Conservation (phyloP, 2,888 invertebrate species). For the Rotaria socialis region DNA sequence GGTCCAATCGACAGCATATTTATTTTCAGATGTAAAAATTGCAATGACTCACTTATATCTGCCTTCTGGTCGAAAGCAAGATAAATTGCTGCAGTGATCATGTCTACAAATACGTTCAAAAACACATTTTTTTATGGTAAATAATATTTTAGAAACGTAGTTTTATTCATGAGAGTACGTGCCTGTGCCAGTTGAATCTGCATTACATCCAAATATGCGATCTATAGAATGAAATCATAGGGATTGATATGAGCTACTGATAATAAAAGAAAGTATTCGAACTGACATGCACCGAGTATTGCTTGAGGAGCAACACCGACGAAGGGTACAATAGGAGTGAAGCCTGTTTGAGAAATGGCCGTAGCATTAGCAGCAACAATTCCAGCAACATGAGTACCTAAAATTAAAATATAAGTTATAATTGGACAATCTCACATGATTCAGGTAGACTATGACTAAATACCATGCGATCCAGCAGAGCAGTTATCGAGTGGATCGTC, state of each 20-base stretch:
- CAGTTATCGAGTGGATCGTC: background rate
- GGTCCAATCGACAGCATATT: too few relatives aligned
- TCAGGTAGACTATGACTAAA: too few relatives aligned
- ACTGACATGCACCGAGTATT: background rate
- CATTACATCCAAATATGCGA: background rate
- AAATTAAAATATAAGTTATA: too few relatives aligned
- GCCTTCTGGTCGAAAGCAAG: background rate
- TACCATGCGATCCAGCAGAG: background rate
- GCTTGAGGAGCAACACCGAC: background rate
- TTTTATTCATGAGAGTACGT: background rate
- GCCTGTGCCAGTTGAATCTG: background rate
- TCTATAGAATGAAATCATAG: background rate
- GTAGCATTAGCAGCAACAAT: background rate
- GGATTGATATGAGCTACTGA: background rate
- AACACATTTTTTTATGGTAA: background rate
- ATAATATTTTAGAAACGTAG: background rate
- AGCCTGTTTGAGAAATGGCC: background rate
- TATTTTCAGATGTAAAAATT: too few relatives aligned
- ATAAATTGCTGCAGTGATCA: background rate
- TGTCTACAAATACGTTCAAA: background rate
- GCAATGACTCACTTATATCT: background rate
- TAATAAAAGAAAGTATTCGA: background rate
- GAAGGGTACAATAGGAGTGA: background rate
- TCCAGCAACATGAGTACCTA: slow-evolving; percentile 7
- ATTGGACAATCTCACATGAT: too few relatives aligned